Base-by-base conservation (phyloP, 2,888 invertebrate species). In the Drosophila greeni region DNA sequence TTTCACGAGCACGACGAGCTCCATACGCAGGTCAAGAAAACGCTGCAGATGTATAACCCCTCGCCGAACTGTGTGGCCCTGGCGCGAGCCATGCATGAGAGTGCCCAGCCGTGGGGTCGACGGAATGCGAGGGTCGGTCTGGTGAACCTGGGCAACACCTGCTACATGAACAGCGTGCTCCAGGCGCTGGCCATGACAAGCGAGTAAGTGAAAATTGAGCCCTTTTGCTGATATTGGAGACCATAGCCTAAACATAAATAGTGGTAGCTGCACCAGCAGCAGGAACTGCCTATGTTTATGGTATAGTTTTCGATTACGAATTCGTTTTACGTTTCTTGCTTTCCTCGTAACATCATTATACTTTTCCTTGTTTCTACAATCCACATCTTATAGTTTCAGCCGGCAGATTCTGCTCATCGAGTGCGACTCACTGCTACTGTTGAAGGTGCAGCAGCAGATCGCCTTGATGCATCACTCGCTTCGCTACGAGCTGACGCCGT, bases 111-210 rank as follows among this genome's bases (percentile, higher is more conserved):
- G 1, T 23, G 51, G 43, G 70, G 76, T 26, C 70, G 74, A n/a
- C 76, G 79, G 9, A 88, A 88, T 66, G 85, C 86, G 7, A 85
- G 87, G 31, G 94, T 94, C 5, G 96, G 96, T 2, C 90, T 96
- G 23, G 91, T 92, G 37, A 96, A 96, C 90, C 90, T 95, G 39
- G 95, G 96, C 29, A 96, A 96, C 84, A 96, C 96, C 0, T 96
- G 96, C 87, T 96, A 95, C 81, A 94, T 96, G 94, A 96, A 96
- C 88, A 95, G 95, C 86, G 93, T 95, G 2, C 89, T 96, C 65
- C 96, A 96, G 87, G 95, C 95, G 0, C 89, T 96, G 39, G 93
- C 93, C 57, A 94, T 95, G 92, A 95, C 95, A 26, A 93, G 92
- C 86, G 92, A 93, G 91, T 92, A 86, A 90, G 91, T 90, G 70